These are phyloP conservation scores for Enteromius mattozi DNA, from an alignment of 2,797 vertebrate genomes.

Conservation along the genomic window DNA sequence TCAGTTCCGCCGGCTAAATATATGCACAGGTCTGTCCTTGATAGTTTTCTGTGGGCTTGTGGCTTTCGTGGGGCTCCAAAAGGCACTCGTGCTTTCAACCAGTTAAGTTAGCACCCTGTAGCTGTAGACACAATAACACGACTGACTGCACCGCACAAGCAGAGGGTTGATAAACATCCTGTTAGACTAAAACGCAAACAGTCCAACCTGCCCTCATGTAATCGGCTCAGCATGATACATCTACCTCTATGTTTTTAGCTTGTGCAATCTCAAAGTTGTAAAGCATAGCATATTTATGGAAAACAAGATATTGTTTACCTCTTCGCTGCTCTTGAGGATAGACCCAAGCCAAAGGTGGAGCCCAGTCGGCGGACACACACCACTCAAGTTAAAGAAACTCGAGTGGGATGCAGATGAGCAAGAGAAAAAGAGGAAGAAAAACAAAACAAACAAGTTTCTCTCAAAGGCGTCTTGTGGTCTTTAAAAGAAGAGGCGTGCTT, in stretches of 20 bases:
- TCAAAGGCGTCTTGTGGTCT: constrained; percentile 7
- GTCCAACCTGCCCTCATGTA: background rate
- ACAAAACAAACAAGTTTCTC: constrained; percentile 36
- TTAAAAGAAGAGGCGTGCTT: constrained; percentile 44
- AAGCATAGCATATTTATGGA: background rate
- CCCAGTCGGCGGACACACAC: background rate
- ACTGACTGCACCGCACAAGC: constrained; percentile 28
- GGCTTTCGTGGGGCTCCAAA: background rate
- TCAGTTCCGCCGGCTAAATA: background rate
- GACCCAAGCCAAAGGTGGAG: constrained; percentile 17
- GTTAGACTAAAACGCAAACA: background rate
- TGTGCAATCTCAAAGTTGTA: background rate
- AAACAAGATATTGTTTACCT: constrained; percentile 54
- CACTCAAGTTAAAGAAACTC: constrained; percentile 25
- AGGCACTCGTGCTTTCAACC: background rate
- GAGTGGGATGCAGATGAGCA: background rate
- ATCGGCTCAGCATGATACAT: constrained; percentile 22
- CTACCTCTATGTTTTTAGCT: background rate
- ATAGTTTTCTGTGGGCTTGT: background rate
- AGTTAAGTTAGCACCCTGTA: constrained; percentile 34
- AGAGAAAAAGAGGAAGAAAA: constrained; percentile 24
- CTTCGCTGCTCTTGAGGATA: constrained; percentile 30
- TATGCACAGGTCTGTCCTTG: background rate
- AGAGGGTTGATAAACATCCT: constrained; percentile 48
- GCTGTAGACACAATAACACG: constrained; percentile 37